Base-by-base conservation (phyloP, 2,888 invertebrate genomes). In the Seira sanloemensis region DNA sequence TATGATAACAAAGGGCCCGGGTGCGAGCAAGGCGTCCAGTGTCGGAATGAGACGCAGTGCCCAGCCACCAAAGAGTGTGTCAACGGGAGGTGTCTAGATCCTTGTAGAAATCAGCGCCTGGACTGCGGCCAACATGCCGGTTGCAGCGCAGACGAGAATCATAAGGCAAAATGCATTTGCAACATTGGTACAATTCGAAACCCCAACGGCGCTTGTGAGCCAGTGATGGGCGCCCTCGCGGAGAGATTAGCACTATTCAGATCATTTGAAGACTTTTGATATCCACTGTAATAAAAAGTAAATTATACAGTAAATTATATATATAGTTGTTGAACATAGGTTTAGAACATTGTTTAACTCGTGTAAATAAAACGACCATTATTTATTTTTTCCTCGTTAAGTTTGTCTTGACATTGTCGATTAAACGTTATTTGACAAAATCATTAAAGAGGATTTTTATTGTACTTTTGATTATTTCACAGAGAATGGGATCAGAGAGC, bases 141-240 rank as follows among this genome's bases (percentile, higher is more conserved):
- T 1, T 87, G 87, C 21, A 79, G 73, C 18, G 72, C 75, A 19
- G 81, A 68, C 1, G 79, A 86, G 25, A 81, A 80, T 65, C 87
- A 86, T 67, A 73, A 74, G 46, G 62, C 86, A 4, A 27, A 66
- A 9, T 87, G 86, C 23, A 77, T 84, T 7, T 87, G 87, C 25
- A 84, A 86, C 50, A 87, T 87, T 66, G 87, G 87, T 18, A 79
- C 87, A 1, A 84, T 87, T 27, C 66, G 77, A 79, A 86, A 84
- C 73, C 82, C 82, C 27, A 62, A 77, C 4, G 86, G 87, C n/a
- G 75, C 79, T 1, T 87, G 87, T 62, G 86, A 82, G 50, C 73
- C 82, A 12, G 86, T 84, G 19, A 86, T 62, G 27, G 87, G 87
- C 2, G 86, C 87, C 23, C 69, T 87, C 0, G 87, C 87, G 0